Conservation (phyloP, 2,113 vertebrate species). For the Chamaea fasciata region DNA sequence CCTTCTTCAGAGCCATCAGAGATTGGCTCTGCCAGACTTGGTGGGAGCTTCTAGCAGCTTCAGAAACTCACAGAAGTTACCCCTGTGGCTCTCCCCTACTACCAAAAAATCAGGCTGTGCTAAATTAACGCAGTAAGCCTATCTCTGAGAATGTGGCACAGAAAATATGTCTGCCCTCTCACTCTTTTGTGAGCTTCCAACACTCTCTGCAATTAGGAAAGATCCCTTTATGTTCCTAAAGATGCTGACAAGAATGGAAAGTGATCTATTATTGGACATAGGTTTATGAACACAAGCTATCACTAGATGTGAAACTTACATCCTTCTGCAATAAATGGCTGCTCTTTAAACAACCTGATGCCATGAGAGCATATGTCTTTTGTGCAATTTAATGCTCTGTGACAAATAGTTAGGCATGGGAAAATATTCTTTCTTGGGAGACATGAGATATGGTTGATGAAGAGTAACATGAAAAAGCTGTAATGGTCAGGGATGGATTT, state of each 20-base stretch:
- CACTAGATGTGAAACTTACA: background rate
- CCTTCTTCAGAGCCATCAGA: background rate
- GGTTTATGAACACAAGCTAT: background rate
- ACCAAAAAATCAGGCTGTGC: background rate
- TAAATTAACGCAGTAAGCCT: background rate
- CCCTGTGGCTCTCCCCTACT: background rate
- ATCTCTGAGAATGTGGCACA: background rate
- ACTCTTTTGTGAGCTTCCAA: background rate
- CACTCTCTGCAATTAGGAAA: background rate
- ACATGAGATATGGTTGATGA: background rate
- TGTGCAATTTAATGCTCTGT: background rate
- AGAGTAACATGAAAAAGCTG: background rate
- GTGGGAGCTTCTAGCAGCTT: too few relatives aligned
- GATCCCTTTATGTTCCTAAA: background rate
- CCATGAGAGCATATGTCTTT: rapidly evolving
- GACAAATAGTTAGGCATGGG: background rate
- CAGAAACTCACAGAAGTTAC: background rate
- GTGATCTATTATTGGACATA: background rate
- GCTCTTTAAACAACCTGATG: background rate
- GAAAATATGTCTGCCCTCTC: background rate
- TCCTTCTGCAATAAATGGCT: background rate
- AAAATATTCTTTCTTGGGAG: background rate
- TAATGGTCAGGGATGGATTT: background rate
- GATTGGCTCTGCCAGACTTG: too few relatives aligned
- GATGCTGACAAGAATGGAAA: background rate